phyloP scores from a whole-genome alignment of 2,113 vertebrate genomes.

The Cairina moschata region DNA sequence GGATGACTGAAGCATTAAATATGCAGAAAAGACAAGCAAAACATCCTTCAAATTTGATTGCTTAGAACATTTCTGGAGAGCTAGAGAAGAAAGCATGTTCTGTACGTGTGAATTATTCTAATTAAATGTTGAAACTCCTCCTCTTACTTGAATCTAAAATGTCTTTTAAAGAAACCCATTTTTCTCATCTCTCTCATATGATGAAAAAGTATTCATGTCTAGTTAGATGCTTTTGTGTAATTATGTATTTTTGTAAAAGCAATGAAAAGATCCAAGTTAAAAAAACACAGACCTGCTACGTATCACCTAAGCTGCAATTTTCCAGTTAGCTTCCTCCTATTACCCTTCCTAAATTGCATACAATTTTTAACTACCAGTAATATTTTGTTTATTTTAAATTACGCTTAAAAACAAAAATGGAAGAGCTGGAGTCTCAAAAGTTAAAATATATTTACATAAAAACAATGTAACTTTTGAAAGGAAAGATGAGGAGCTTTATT shows the following conservation, averaged over 20 bases:
- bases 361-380: neutral
- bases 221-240: neutral
- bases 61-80: neutral
- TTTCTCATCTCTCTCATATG: neutral
- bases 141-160: neutral
- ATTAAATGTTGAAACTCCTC: neutral
- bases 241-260: neutral
- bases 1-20: neutral
- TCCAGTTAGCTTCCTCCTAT: neutral
- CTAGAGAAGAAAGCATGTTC: neutral
- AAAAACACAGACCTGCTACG: neutral
- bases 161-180: neutral
- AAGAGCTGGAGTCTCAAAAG: neutral
- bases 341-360: neutral
- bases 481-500: neutral
- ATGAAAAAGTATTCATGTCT: neutral
- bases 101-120: neutral
- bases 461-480: neutral
- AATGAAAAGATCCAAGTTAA: neutral
- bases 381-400: neutral
- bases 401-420: accelerated
- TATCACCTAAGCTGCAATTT: neutral
- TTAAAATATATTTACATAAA: neutral
- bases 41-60: neutral
- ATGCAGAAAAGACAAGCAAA: neutral